These are phyloP conservation scores for Schrankia costaestrigalis DNA, from an alignment of 2,888 invertebrate genomes.

Conservation along the genomic window DNA sequence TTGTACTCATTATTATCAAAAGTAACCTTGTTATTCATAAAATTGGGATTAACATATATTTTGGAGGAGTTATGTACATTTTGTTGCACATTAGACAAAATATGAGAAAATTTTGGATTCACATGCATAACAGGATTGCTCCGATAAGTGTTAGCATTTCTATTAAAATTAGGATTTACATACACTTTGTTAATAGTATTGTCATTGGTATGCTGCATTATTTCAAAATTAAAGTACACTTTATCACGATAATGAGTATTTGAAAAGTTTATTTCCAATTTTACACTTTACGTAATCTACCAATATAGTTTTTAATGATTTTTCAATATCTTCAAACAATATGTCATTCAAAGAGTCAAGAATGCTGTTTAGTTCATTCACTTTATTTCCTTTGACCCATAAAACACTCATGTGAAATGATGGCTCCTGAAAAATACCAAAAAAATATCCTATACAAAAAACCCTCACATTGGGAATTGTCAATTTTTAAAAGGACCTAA, in stretches of 20 bases:
- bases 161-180: constrained; percentile 70
- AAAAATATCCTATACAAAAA: neutral
- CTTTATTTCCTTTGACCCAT: constrained; percentile 88
- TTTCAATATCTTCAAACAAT: constrained; percentile 50
- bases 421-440: constrained; percentile 83
- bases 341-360: constrained; percentile 73
- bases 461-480: neutral
- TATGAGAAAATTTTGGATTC: constrained; percentile 56
- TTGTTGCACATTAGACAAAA: constrained; percentile 20
- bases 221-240: constrained; percentile 15
- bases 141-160: constrained; percentile 16
- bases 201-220: constrained; percentile 23
- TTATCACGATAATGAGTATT: constrained; percentile 71
- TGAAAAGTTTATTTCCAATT: constrained; percentile 87
- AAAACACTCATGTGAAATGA: constrained; percentile 92
- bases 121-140: constrained; percentile 44
- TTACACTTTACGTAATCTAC: constrained; percentile 84
- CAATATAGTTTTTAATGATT: constrained; percentile 61
- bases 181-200: constrained; percentile 52
- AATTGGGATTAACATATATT: constrained; percentile 77
- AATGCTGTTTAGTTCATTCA: constrained; percentile 64
- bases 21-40: constrained; percentile 37
- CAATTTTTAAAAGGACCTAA: neutral
- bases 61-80: constrained; percentile 34
- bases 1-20: neutral